phyloP scores from a whole-genome alignment of 1,140 invertebrate genomes.

The Philopotamus ludificatus region DNA sequence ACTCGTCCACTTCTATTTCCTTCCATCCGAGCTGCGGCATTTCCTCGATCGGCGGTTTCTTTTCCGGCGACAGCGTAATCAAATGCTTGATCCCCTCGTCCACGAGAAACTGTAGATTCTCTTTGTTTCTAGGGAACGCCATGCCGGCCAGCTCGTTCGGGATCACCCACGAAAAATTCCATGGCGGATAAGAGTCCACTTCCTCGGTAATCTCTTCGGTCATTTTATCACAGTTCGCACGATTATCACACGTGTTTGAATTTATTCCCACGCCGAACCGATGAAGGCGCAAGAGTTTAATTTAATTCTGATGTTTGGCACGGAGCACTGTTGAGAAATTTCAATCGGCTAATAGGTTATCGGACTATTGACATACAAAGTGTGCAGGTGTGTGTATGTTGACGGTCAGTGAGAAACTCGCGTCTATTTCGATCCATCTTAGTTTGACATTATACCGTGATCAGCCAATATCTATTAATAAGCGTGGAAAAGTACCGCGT shows the following conservation, averaged over 20 bases:
- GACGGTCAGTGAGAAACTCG: neutral
- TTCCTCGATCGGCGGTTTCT: constrained; percentile 57
- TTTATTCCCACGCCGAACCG: neutral
- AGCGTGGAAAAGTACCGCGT: neutral
- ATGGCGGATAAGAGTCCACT: constrained; percentile 56
- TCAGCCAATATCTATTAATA: constrained; percentile 16
- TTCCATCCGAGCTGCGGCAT: constrained; percentile 58
- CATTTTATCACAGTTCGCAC: constrained; percentile 45
- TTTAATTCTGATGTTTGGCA: neutral
- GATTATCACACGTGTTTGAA: neutral
- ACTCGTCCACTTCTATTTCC: constrained; percentile 64
- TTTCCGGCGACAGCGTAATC: constrained; percentile 65
- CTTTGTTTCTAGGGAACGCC: constrained; percentile 53
- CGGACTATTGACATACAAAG: constrained; percentile 1
- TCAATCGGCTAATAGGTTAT: constrained; percentile 46
- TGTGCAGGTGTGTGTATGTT: neutral
- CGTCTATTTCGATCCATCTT: constrained; percentile 12
- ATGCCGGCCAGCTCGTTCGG: constrained; percentile 61
- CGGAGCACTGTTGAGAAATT: constrained; percentile 45
- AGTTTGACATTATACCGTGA: constrained; percentile 14
- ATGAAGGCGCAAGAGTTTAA: neutral
- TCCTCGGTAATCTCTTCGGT: constrained; percentile 49
- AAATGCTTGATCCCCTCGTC: constrained; percentile 56
- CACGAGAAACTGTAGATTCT: constrained; percentile 52
- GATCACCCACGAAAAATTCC: constrained; percentile 65